Base-by-base conservation (phyloP, 2,888 invertebrate genomes). In the Lobophora halterata region DNA sequence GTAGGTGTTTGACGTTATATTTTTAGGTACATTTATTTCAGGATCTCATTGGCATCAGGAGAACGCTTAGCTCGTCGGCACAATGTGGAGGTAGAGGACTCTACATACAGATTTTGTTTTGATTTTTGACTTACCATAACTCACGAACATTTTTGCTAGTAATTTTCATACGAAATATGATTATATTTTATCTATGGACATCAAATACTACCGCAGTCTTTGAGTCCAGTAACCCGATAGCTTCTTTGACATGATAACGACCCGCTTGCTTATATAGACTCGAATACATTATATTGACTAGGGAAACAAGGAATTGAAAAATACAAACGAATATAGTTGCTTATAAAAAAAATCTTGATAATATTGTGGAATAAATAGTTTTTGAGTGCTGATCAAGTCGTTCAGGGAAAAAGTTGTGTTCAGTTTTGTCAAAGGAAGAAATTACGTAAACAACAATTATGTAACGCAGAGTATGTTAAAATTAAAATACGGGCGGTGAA, bases 241-340 rank as follows among this genome's bases (percentile, higher is more conserved):
- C 79, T 82, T 80, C 85, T 85, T 85, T 85, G 85, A 86, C 74
- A 83, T 85, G 85, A 77, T 83, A 85, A 85, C 83, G 80, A 83
- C 60, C 65, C 61, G 70, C 66, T 71, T 65, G 64, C 69, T 72
- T 67, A 74, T 72, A 74, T 72, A 73, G 61, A 68, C 70, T 67
- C n/a, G 79, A 79, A 81, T 81, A 81, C 65, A 83, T 82, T 72
- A 78, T 73, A 69, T 67, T 65, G 73, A 66, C 62, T 57, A 52
- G 47, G 41, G 48, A 45, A 55, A 56, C 61, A 58, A 60, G 52
- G 44, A 61, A 65, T 77, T 68, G 71, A 69, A 73, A 70, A 69
- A 67, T 68, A 71, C 39, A 47, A 50, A 50, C 44, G 37, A n/a
- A n/a, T n/a, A n/a, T n/a, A n/a, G n/a, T n/a, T n/a, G n/a, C n/a